Evolutionary conservation across 2,888 invertebrate species (phyloP).

Genomic region (Sympetrum striolatum): DNA sequence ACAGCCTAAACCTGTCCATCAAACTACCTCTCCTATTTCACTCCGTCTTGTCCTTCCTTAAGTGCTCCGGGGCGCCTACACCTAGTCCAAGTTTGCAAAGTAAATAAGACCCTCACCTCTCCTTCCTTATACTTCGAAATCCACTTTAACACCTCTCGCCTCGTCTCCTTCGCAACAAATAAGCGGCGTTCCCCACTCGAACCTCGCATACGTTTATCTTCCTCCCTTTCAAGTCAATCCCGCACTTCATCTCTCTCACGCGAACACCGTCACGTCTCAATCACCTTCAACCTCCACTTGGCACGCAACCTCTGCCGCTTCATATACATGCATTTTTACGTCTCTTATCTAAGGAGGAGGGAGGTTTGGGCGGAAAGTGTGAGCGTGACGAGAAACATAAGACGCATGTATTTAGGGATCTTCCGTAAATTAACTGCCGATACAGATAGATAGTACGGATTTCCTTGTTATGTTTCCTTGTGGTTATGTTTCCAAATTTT

Average conservation of each 20-base stretch:
- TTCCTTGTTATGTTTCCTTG: too few species aligned
- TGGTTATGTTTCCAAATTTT: too few species aligned
- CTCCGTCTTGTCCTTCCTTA: background rate
- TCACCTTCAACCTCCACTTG: background rate
- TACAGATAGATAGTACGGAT: too few species aligned
- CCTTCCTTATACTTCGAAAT: background rate
- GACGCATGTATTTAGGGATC: too few species aligned
- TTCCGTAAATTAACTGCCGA: too few species aligned
- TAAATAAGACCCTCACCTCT: background rate
- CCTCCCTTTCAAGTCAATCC: background rate
- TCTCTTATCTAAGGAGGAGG: too few species aligned
- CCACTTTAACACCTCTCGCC: background rate
- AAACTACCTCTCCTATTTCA: background rate
- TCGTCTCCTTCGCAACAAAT: background rate
- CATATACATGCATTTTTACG: too few species aligned
- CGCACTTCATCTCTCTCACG: background rate
- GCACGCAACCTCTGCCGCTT: background rate
- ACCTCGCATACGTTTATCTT: background rate
- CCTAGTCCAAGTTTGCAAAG: background rate
- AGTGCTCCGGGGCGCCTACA: background rate
- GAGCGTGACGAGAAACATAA: too few species aligned
- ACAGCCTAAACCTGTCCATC: background rate
- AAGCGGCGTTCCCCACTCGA: background rate
- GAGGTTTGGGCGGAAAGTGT: too few species aligned
- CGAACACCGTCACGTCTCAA: background rate